Evolutionary conservation across 1,140 invertebrate genomes (phyloP), one percentile per base, ranked within the genome.

Genomic region (Ganaspis sp.): DNA sequence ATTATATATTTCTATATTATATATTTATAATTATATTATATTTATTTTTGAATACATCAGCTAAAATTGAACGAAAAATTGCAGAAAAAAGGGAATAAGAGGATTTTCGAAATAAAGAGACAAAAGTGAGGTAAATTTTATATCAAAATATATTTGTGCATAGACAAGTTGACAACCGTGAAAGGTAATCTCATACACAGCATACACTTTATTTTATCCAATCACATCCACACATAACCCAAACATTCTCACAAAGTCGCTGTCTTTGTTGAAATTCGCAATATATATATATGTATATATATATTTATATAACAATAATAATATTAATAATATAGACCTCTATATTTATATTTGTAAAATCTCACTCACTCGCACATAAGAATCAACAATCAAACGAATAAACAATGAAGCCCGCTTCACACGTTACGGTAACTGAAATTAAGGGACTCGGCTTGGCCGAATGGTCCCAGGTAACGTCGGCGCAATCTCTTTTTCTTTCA

Each of bases 91-190:
- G n/a, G n/a, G n/a, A 71, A 34, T 34, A 38, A 69, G 37, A 29
- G 78, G 64, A 38, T 40, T n/a, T 71, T 40, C 21, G n/a, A 69
- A 83, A 85, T 77, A 45, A 83, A 81, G 45, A 74, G 4, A 76
- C 69, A 80, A 21, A 73, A 81, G 21, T 12, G 38, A 37, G 75
- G 34, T 83, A 85, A 80, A 81, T 91, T 91, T 91, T 90, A 90
- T 91, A 91, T 91, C 90, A 91, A 91, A 91, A 91, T 91, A 91
- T 91, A 91, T 91, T 91, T 91, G 89, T 91, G 90, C 89, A 90
- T 90, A 89, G 88, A 90, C 87, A 91, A 90, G 82, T 88, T 90
- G 90, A 90, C 89, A 90, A 90, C 87, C 83, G 84, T 91, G 85
- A 87, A 84, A 88, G 88, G 89, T 90, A 90, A 90, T 90, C 83